Evolutionary conservation across 2,888 invertebrate species (phyloP).

Genomic region (Crematogaster levior): DNA sequence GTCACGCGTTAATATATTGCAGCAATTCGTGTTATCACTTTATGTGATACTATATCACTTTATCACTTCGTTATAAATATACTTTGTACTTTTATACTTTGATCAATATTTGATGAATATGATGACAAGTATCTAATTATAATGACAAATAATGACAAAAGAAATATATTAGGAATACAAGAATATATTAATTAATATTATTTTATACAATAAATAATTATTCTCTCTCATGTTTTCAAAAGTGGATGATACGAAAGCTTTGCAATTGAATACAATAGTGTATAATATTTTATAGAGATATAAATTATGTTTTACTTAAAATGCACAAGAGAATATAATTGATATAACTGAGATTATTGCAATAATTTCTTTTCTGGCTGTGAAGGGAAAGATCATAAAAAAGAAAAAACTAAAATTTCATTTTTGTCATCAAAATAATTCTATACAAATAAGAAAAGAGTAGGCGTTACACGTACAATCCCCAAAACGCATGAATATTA

Average conservation of each 20-base stretch:
- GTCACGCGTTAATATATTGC: constrained; percentile 47
- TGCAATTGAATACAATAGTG: background rate
- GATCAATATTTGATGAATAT: too few species aligned
- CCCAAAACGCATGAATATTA: background rate
- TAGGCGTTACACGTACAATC: too few species aligned
- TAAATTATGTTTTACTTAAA: background rate
- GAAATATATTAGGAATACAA: background rate
- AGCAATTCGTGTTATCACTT: constrained; percentile 40
- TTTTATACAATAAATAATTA: too few species aligned
- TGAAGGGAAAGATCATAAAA: background rate
- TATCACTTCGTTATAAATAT: constrained; percentile 13
- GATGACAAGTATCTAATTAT: background rate
- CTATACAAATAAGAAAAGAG: background rate
- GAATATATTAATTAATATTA: too few species aligned
- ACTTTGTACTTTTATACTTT: background rate
- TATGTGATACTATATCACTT: constrained; percentile 21
- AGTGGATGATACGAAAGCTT: background rate
- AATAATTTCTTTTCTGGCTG: background rate
- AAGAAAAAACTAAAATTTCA: background rate
- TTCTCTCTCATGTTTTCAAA: background rate
- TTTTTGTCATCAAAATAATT: background rate
- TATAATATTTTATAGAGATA: background rate
- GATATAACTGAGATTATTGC: background rate
- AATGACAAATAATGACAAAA: background rate
- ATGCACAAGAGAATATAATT: background rate